Percentiles rank a stretch among this genome's conserved stretches.
Evolutionary conservation across 2,113 vertebrate genomes (phyloP).

Genomic region (Hemicordylus capensis): DNA sequence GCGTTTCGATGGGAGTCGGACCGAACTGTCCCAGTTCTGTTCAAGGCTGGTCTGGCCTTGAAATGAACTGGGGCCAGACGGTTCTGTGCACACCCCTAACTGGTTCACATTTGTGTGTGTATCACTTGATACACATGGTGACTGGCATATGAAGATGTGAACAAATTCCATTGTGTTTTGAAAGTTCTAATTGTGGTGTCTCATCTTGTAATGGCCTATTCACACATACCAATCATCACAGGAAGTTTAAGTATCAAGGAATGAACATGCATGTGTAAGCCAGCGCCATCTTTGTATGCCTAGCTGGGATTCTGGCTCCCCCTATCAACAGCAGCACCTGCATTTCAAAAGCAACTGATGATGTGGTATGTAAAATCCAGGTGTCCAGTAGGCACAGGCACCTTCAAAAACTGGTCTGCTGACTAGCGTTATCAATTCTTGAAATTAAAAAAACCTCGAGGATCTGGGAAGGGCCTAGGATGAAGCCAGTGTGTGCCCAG

Average conservation of each 20-base stretch:
- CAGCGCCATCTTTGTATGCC: background rate
- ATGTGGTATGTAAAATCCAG: background rate
- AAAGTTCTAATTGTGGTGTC: background rate
- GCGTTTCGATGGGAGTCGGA: too few species aligned
- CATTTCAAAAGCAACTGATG: background rate
- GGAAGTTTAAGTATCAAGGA: background rate
- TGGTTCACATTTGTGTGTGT: too few species aligned
- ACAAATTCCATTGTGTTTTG: background rate
- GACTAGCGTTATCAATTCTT: background rate
- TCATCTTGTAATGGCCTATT: background rate
- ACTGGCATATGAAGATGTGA: background rate
- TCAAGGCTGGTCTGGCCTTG: too few species aligned
- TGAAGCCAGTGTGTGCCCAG: background rate
- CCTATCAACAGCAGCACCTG: background rate
- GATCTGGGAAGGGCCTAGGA: background rate
- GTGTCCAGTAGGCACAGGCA: background rate
- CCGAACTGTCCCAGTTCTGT: too few species aligned
- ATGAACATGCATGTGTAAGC: background rate
- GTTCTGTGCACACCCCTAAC: too few species aligned
- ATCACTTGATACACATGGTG: background rate
- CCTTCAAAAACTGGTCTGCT: background rate
- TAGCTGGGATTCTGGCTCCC: background rate
- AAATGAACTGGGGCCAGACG: too few species aligned
- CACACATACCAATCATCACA: background rate
- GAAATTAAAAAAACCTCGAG: background rate